These are phyloP conservation scores for Tanaodytes sp. DNA, from an alignment of 2,888 invertebrate species.

Conservation along the genomic window DNA sequence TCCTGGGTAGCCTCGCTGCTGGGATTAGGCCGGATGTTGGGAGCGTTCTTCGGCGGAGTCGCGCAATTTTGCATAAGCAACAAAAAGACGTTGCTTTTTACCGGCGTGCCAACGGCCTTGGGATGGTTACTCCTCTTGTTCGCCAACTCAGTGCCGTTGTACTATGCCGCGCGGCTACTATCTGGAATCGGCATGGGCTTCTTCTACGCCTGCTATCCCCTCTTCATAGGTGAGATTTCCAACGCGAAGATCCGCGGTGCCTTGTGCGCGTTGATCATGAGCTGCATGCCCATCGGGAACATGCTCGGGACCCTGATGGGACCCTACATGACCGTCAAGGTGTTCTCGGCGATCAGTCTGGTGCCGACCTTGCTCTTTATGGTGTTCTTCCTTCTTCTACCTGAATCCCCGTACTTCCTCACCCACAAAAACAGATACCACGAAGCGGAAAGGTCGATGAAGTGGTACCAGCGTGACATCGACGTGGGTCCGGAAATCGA, in stretches of 20 bases:
- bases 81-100: conserved; percentile 56
- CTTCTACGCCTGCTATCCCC: conserved; percentile 61
- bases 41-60: conserved; percentile 57
- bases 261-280: conserved; percentile 61
- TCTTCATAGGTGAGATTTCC: conserved; percentile 64
- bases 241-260: conserved; percentile 65
- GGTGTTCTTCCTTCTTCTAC: conserved; percentile 59
- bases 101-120: conserved; percentile 55
- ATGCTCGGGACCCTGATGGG: conserved; percentile 65
- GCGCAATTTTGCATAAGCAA: conserved; percentile 55
- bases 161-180: conserved; percentile 56
- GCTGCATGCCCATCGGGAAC: conserved; percentile 62
- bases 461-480: conserved; percentile 61
- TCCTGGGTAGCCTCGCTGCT: conserved; percentile 62
- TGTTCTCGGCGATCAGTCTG: conserved; percentile 62
- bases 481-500: conserved; percentile 60
- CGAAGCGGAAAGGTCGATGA: conserved; percentile 60
- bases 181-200: conserved; percentile 62
- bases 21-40: conserved; percentile 58
- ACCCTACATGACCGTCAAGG: conserved; percentile 59
- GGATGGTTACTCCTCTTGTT: conserved; percentile 57
- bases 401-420: conserved; percentile 65
- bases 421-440: conserved; percentile 51
- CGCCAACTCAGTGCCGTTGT: conserved; percentile 56
- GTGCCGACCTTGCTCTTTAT: conserved; percentile 59